Base-by-base conservation (phyloP, 2,888 invertebrate genomes). In the Agonopterix alstromeriana region DNA sequence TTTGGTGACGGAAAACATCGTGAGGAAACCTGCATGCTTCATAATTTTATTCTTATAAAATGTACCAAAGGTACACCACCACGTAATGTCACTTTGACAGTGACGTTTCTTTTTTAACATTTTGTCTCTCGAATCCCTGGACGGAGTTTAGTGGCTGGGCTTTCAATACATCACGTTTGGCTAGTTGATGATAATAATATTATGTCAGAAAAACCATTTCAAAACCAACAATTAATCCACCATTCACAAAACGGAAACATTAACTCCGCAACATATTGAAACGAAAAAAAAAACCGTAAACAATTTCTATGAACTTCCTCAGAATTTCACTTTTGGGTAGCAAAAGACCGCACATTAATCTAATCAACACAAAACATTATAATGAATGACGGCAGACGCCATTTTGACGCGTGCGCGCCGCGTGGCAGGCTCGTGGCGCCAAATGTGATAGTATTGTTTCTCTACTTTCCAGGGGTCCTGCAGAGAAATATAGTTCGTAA, bases 331-430 rank as follows among this genome's bases (percentile, higher is more conserved):
- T 36, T n/a, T 17, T 36, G 36, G 36, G 36, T 2, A 36, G 36
- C n/a, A 36, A 17, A n/a, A 42, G 55, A 63, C 65, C 65, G 57
- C 71, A 67, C 69, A 67, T 70, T 69, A 72, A 72, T 72, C 68
- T 70, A 70, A 72, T 72, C 61, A 69, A 67, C 70, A 72, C 70
- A 70, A 72, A 69, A 81, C 77, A 82, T 73, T 53, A 53, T 70
- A 68, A 70, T 70, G 71, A 63, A 64, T 66, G 71, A 63, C 68
- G 67, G 65, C 58, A 61, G 60, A 65, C 72, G 69, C 77, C 73
- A 73, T 73, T 61, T 56, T 67, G 47, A 10, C 47, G 47, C 47
- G 47, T 47, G 47, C 47, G 43, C 73, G 74, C 54, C 76, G 65
- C 61, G 67, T 63, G 70, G 52, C 53, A 14, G 38, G 56, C 70